Base-by-base conservation (phyloP, 2,888 invertebrate species). In the Smittia sp. region DNA sequence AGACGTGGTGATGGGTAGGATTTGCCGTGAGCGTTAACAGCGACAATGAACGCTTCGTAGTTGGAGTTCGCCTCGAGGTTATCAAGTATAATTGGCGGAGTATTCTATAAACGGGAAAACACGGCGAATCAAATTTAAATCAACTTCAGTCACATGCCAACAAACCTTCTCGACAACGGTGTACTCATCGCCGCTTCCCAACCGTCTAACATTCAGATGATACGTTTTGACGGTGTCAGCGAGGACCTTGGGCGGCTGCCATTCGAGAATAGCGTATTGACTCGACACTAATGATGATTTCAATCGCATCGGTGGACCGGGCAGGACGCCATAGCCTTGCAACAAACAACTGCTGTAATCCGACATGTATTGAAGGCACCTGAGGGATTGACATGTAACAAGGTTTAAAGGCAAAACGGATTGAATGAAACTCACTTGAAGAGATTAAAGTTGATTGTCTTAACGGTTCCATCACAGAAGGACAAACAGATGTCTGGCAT, bases 241-340 rank as follows among this genome's bases (percentile, higher is more conserved):
- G 18, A 91, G 80, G 0, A 86, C 85, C 63, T 87, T 87, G 0
- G 93, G 93, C 0, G 87, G 83, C 0, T 88, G 86, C 93, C 93
- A 94, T 78, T 90, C 90, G 0, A 93, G 82, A 70, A 93, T 89
- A 0, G 90, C 91, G 81, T 90, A 93, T 79, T 88, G 89, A 0
- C 89, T 87, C 77, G 90, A 89, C 75, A 92, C 88, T 79, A 91
- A 90, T 39, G 90, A 87, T 4, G 92, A 86, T 77, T 87, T 88
- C 1, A 93, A 84, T 68, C 85, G 84, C 0, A 86, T 85, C 0
- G 93, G 93, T 0, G 89, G 85, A 27, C 90, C 89, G 0, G 93
- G 90, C 0, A 93, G 84, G 0, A 93, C 93, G 0, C 92, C 92
- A 81, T 93, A 93, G 15, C 93, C 92, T 82, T 92, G 91, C 76